Base-by-base conservation (phyloP, 2,113 vertebrate genomes). In the Vimba vimba region DNA sequence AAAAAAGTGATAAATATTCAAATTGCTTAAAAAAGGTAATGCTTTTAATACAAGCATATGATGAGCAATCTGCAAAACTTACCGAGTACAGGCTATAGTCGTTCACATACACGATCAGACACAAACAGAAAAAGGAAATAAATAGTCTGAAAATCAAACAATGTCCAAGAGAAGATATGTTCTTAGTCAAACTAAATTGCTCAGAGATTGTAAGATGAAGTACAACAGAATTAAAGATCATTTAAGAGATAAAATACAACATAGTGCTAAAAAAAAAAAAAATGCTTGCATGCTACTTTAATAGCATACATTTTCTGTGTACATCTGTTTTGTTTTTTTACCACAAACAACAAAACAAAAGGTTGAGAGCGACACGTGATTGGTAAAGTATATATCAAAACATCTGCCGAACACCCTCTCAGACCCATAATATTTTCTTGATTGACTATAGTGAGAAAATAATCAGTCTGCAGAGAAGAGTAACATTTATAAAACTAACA, bases 401-500 rank as follows among this genome's bases (percentile, higher is more conserved):
- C 6, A 57, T 57, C 59, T 23, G 68, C 19, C 1, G 2, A 45
- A 45, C 78, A 59, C 3, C 11, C 25, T 79, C 77, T 79, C 55
- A 39, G 33, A 60, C n/a, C 5, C 6, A 45, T n/a, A 4, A n/a
- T 43, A 17, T 36, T 36, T 60, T 62, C 57, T 15, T 62, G 77
- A 79, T 25, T 79, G 36, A 39, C 21, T 13, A 79, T 12, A 39
- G 19, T n/a, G 52, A 39, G 25, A 50, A 50, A 68, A 43, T 50
- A 69, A 25, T 33, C 50, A 82, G 33, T 83, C 57, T 77, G 71
- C 68, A 84, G 59, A 80, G 33, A 80, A 86, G 25, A 39, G 52
- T 84, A 79, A 79, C 36, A 36, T 55, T 75, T 52, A 69, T 68
- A 78, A 85, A 84, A 73, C 77, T 89, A 86, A 88, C 79, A 68